Evolutionary conservation across 2,888 invertebrate genomes (phyloP).

Genomic region (Plagodis pulveraria): DNA sequence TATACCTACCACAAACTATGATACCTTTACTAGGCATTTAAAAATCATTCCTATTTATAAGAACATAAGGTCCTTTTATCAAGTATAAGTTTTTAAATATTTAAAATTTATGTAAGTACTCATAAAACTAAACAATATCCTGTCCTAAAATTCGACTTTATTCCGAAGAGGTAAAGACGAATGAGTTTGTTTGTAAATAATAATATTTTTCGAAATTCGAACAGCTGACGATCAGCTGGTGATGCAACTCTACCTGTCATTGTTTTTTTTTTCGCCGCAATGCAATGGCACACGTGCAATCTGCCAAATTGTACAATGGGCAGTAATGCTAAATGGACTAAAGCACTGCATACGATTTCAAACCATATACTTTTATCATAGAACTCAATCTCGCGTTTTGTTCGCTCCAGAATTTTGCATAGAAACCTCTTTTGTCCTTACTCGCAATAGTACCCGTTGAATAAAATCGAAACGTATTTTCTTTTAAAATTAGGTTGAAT

Average conservation of each 20-base stretch:
- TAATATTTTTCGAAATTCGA: constrained; percentile 28
- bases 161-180: constrained; percentile 1
- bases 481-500: not conserved
- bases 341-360: constrained; percentile 7
- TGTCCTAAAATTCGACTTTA: constrained; percentile 17
- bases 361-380: not conserved
- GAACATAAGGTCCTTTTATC: too few species aligned
- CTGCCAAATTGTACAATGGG: constrained; percentile 40
- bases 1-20: not conserved
- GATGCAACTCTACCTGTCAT: constrained; percentile 48
- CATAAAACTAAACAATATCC: constrained; percentile 2
- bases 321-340: constrained; percentile 50
- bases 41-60: too few species aligned
- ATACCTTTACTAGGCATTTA: too few species aligned
- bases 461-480: constrained; percentile 9
- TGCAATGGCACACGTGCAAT: constrained; percentile 46
- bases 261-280: constrained; percentile 40
- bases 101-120: too few species aligned
- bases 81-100: too few species aligned
- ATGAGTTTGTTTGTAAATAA: constrained; percentile 6
- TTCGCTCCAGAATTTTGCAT: constrained; percentile 8
- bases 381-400: not conserved
- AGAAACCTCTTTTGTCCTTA: constrained; percentile 6
- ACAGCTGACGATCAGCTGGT: constrained; percentile 68
- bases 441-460: not conserved